These are phyloP conservation scores for Patella ulyssiponensis DNA, from an alignment of 2,888 invertebrate genomes.

Conservation along the genomic window DNA sequence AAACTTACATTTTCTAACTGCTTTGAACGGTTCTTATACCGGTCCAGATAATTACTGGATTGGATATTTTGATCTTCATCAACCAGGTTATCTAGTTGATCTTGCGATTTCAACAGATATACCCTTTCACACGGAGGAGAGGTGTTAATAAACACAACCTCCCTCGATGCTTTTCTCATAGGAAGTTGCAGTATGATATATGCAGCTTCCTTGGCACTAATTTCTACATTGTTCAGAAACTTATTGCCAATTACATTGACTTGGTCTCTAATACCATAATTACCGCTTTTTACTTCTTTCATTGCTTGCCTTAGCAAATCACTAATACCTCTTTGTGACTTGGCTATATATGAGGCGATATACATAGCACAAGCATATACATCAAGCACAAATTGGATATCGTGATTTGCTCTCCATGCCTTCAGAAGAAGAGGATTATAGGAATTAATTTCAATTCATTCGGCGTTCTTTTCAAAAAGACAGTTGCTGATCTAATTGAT, in stretches of 20 bases:
- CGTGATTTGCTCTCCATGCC: no score
- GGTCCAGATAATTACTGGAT: conserved; percentile 30
- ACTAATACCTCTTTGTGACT: conserved; percentile 44
- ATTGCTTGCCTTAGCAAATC: conserved; percentile 38
- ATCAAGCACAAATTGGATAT: no score
- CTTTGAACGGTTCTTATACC: conserved; percentile 40
- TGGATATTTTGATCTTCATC: conserved; percentile 30
- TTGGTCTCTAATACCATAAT: conserved; percentile 29
- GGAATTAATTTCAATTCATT: conserved; percentile 27
- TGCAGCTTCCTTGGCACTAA: conserved; percentile 56
- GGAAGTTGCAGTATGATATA: conserved; percentile 48
- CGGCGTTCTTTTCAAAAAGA: conserved; percentile 29
- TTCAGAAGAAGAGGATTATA: conserved; percentile 32
- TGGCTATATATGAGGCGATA: conserved; percentile 44
- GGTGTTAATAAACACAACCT: conserved; percentile 47
- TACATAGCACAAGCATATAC: no score
- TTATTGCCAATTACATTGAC: conserved; percentile 14
- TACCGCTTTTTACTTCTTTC: conserved; percentile 38
- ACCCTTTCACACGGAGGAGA: neutral
- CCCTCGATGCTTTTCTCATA: conserved; percentile 38
- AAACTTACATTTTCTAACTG: conserved; percentile 28
- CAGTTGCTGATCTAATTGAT: conserved; percentile 14
- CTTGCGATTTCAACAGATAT: no score
- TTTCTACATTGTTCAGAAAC: conserved; percentile 33
- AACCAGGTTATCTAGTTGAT: no score